A percentile compares a stretch with the other conserved stretches of the same genome.
These are phyloP conservation scores for Pavo muticus DNA, from an alignment of 2,113 vertebrate species.

Conservation along the genomic window DNA sequence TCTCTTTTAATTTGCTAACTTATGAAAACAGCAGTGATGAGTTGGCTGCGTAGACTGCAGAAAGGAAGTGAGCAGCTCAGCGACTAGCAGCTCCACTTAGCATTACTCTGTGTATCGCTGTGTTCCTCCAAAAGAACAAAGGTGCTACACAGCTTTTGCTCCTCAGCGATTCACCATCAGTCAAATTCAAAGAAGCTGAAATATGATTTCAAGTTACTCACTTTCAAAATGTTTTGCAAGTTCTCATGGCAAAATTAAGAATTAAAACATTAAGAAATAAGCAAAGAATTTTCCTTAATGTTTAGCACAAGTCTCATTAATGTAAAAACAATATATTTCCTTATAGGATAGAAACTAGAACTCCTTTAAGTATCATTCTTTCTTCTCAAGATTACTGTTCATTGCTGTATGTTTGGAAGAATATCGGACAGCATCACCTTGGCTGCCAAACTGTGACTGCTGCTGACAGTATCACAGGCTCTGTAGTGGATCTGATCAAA, in stretches of 20 bases:
- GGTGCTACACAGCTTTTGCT: background rate
- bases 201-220: background rate
- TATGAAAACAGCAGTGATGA: background rate
- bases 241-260: background rate
- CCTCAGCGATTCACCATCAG: background rate
- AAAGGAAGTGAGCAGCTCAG: background rate
- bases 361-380: background rate
- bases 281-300: background rate
- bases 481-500: background rate
- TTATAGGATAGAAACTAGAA: background rate
- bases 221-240: background rate
- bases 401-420: background rate
- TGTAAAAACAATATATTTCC: background rate
- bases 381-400: background rate
- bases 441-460: background rate
- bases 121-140: background rate
- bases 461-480: background rate
- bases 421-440: background rate
- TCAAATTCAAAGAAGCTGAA: background rate
- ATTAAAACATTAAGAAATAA: background rate
- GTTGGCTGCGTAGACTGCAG: background rate
- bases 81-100: background rate
- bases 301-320: background rate
- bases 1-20: background rate
- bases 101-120: background rate